These are phyloP conservation scores for Andricus curvator DNA, from an alignment of 2,888 invertebrate genomes.

Conservation along the genomic window DNA sequence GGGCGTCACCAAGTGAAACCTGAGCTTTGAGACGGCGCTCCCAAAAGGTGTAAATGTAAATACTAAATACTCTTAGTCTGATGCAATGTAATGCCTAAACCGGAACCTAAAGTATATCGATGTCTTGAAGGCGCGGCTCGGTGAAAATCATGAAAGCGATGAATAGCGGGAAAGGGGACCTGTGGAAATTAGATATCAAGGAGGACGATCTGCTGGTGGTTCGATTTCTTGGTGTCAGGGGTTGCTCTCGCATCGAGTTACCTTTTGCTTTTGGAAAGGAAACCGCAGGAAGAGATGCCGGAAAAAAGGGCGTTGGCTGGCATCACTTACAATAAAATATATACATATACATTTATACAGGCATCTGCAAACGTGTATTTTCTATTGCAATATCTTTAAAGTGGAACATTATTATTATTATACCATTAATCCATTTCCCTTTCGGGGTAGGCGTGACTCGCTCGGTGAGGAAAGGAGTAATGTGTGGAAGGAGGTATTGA, in stretches of 20 bases:
- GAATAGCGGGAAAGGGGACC: conserved; percentile 24
- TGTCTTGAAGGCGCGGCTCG: conserved; percentile 28
- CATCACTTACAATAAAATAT: background rate
- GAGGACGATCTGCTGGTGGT: conserved; percentile 37
- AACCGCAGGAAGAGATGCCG: conserved; percentile 38
- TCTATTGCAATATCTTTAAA: background rate
- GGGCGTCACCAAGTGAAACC: conserved; percentile 24
- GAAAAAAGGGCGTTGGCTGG: background rate
- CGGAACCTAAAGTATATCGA: conserved; percentile 32
- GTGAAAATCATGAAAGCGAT: conserved; percentile 33
- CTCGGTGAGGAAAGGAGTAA: too few species aligned
- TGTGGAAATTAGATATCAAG: conserved; percentile 39
- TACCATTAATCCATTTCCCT: too few species aligned
- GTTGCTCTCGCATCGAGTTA: conserved; percentile 21
- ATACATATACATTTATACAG: background rate
- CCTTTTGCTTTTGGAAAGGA: conserved; percentile 27
- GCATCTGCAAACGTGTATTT: background rate
- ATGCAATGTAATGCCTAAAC: conserved; percentile 9
- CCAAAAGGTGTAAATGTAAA: conserved; percentile 41
- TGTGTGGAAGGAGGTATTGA: too few species aligned
- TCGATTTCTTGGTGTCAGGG: conserved; percentile 36
- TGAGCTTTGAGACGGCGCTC: conserved; percentile 10
- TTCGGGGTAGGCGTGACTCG: rapidly evolving
- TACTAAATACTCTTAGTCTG: background rate
- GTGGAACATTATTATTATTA: too few species aligned